Evolutionary conservation across 2,888 invertebrate genomes (phyloP).

Genomic region (Cataglyphis cursor): DNA sequence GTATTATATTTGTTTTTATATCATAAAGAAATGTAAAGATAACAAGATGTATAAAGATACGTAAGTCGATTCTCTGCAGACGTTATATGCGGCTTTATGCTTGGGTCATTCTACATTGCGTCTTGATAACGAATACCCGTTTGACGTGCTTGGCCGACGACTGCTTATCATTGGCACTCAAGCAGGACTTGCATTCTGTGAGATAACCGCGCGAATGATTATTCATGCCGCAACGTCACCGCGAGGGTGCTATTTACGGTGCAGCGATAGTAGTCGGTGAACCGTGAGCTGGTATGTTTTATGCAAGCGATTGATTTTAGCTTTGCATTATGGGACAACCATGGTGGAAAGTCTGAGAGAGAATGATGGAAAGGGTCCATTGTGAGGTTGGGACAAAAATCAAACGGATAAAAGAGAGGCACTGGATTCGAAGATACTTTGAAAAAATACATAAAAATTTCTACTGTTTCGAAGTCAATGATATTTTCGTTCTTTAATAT

Average conservation of each 20-base stretch:
- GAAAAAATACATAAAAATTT: constrained; percentile 52
- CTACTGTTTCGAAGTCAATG: constrained; percentile 22
- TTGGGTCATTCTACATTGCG: not conserved
- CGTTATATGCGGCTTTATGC: not conserved
- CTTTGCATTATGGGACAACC: constrained; percentile 58
- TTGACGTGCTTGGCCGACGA: constrained; percentile 9
- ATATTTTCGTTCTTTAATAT: not conserved
- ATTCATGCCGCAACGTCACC: constrained; percentile 73
- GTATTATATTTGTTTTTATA: not conserved
- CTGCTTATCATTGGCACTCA: constrained; percentile 49
- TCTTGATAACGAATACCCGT: not conserved
- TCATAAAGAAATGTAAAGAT: not conserved
- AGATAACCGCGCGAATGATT: constrained; percentile 71
- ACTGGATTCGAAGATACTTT: constrained; percentile 17
- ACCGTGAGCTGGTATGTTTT: constrained; percentile 66
- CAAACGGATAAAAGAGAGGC: constrained; percentile 51
- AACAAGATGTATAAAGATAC: not conserved
- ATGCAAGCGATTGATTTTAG: constrained; percentile 77
- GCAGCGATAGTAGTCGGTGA: constrained; percentile 45
- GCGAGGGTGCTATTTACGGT: constrained; percentile 64
- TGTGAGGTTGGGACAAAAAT: constrained; percentile 45
- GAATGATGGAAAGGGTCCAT: constrained; percentile 49
- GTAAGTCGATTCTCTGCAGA: not conserved
- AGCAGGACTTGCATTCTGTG: constrained; percentile 52
- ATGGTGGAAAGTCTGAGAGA: not conserved